Conservation (phyloP, 2,113 vertebrate genomes). For the Gallinago jamesoni region DNA sequence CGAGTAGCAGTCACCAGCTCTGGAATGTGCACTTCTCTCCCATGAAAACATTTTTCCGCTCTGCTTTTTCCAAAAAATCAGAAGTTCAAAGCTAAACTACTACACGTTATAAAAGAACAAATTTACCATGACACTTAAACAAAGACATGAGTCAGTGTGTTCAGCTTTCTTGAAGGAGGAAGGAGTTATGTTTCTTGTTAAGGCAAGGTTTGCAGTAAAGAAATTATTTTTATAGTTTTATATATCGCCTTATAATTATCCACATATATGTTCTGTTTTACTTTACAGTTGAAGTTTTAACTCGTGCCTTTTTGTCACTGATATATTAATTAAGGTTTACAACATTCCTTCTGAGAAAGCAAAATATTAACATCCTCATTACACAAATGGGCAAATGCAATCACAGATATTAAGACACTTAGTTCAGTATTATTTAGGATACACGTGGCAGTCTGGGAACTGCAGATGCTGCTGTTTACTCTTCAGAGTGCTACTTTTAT, state of each 20-base stretch:
- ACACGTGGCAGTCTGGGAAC: neutral
- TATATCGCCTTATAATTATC: conserved; percentile 45
- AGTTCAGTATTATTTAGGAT: neutral
- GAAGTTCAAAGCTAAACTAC: conserved; percentile 78
- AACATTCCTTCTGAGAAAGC: neutral
- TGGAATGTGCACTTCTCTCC: conserved; percentile 68
- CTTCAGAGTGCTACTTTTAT: neutral
- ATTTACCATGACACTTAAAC: conserved; percentile 75
- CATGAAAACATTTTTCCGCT: conserved; percentile 75
- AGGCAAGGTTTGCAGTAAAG: conserved; percentile 56
- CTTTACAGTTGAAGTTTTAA: neutral
- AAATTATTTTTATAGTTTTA: conserved; percentile 59
- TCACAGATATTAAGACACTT: neutral
- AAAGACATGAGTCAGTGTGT: conserved; percentile 73
- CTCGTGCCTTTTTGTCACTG: neutral
- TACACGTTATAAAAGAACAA: conserved; percentile 74
- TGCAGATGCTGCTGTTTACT: neutral
- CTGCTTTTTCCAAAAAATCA: conserved; percentile 73
- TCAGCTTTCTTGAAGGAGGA: conserved; percentile 68
- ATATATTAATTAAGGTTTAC: neutral
- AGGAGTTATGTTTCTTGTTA: conserved; percentile 72
- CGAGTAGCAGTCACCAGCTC: conserved; percentile 55
- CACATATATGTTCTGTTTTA: neutral
- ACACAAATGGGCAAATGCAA: conserved; percentile 20
- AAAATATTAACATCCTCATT: conserved; percentile 35